phyloP scores from a whole-genome alignment of 2,113 vertebrate genomes.

The Hystrix brachyura region DNA sequence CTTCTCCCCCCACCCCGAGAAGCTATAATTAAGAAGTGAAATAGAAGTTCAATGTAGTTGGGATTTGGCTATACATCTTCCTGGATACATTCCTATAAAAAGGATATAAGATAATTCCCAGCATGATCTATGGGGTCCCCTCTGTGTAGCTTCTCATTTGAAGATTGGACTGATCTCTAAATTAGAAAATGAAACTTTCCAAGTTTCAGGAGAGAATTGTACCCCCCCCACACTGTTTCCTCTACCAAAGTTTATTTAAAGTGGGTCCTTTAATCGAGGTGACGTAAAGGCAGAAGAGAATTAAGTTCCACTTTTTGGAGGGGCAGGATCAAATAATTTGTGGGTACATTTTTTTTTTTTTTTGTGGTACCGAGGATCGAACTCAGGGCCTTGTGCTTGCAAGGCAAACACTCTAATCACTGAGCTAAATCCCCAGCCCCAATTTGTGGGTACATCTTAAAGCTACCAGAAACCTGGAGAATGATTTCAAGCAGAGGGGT shows the following conservation, averaged over 20 bases:
- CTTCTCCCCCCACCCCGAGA: neutral
- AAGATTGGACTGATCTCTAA: conserved; percentile 21
- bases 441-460: neutral
- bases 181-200: neutral
- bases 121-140: neutral
- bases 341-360: neutral
- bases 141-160: neutral
- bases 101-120: neutral
- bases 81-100: conserved; percentile 16
- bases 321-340: neutral
- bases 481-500: neutral
- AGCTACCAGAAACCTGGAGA: neutral
- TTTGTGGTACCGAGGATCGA: too few relatives aligned
- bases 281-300: neutral
- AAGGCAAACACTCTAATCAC: too few relatives aligned
- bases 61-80: neutral
- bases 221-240: neutral
- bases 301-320: neutral
- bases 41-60: neutral
- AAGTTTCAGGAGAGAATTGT: neutral
- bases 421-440: too few relatives aligned
- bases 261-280: neutral
- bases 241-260: neutral
- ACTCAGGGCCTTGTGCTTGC: too few relatives aligned
- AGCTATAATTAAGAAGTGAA: conserved; percentile 26